phyloP scores from a whole-genome alignment of 92 coral and sea anemone species.

The Phenganax subtilis region DNA sequence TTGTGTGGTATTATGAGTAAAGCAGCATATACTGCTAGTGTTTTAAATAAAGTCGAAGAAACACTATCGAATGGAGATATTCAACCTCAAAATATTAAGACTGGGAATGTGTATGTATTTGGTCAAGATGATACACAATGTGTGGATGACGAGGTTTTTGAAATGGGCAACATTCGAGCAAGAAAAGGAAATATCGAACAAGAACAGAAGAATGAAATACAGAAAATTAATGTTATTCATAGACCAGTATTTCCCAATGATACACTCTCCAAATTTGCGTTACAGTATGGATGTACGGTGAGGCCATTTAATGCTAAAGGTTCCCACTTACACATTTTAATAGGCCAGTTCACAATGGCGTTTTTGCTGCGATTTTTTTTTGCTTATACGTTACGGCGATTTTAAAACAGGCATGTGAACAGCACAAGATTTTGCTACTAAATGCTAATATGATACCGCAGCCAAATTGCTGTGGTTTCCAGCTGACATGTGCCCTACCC shows the following conservation, averaged over 20 bases:
- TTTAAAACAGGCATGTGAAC: too few species aligned
- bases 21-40: slow-evolving; percentile 21
- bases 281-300: slow-evolving; percentile 98
- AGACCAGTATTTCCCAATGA: slow-evolving; percentile 71
- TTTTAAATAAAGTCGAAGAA: slow-evolving; percentile 23
- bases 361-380: too few species aligned
- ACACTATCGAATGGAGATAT: slow-evolving; percentile 14
- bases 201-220: slow-evolving; percentile 48
- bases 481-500: too few species aligned
- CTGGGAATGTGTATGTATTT: slow-evolving; percentile 68
- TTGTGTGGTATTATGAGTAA: slow-evolving; percentile 17
- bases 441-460: too few species aligned
- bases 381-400: too few species aligned
- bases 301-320: not conserved
- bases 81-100: slow-evolving; percentile 26
- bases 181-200: slow-evolving; percentile 50
- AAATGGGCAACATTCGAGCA: slow-evolving; percentile 79
- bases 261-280: slow-evolving; percentile 76
- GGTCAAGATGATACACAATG: slow-evolving; percentile 74
- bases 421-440: too few species aligned
- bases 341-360: too few species aligned
- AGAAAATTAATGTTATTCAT: slow-evolving; percentile 66
- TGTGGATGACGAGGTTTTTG: slow-evolving; percentile 54
- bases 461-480: too few species aligned
- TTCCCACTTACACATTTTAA: too few species aligned